Evolutionary conservation across 2,888 invertebrate genomes (phyloP).

Genomic region (Lingula anatina): DNA sequence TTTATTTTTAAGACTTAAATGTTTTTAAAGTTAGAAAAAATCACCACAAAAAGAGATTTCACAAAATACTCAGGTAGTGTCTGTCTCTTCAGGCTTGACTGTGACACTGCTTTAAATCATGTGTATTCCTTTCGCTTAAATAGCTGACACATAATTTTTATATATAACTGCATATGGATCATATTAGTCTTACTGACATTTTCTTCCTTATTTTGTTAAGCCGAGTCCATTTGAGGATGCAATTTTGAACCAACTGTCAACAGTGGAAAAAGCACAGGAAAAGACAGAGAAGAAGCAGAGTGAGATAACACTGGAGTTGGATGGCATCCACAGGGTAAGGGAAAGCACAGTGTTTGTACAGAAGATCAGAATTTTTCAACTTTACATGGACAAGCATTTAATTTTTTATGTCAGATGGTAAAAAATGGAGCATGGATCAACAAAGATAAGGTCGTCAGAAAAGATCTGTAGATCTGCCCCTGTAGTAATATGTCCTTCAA

Average conservation of each 20-base stretch:
- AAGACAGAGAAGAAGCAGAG: conserved; percentile 18
- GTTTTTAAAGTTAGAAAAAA: no score
- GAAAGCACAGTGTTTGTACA: no score
- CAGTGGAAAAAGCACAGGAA: conserved; percentile 15
- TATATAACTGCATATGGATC: background rate
- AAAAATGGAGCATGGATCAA: no score
- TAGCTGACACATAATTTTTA: no score
- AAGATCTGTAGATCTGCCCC: no score
- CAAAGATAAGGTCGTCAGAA: no score
- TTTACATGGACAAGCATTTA: no score
- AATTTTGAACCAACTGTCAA: conserved; percentile 13
- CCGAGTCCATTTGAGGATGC: conserved; percentile 19
- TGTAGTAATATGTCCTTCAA: no score
- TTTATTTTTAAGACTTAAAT: no score
- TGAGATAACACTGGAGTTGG: conserved; percentile 23
- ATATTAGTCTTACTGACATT: background rate
- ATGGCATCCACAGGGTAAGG: conserved; percentile 28
- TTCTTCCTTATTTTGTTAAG: conserved; percentile 12
- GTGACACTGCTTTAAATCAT: background rate
- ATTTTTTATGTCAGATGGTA: no score
- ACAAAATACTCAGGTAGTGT: background rate
- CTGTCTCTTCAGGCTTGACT: background rate
- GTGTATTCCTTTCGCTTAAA: background rate
- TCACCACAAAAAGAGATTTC: background rate
- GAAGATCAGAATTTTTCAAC: no score